Percentiles rank a stretch among this genome's conserved stretches.
These are phyloP conservation scores for Scortum barcoo DNA, from an alignment of 2,113 vertebrate genomes.

Conservation along the genomic window DNA sequence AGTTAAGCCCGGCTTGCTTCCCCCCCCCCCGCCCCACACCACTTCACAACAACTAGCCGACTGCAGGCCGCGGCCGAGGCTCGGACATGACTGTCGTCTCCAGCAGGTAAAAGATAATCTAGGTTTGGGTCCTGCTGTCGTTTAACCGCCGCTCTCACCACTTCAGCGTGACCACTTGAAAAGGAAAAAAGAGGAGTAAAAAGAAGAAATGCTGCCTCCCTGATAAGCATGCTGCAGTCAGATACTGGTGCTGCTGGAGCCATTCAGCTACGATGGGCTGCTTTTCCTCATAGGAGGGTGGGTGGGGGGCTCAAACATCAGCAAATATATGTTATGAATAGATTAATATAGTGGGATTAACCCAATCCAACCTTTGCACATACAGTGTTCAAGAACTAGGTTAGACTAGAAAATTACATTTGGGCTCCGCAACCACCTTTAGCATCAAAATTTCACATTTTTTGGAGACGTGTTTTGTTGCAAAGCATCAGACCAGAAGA, in stretches of 20 bases:
- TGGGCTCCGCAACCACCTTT: background rate
- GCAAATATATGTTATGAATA: background rate
- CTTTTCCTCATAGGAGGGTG: too few species aligned
- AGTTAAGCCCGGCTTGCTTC: background rate
- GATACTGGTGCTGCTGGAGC: conserved; percentile 10
- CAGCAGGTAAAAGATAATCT: conserved; percentile 8
- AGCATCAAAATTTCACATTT: background rate
- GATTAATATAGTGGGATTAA: background rate
- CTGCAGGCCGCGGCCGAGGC: background rate
- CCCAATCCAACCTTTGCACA: background rate
- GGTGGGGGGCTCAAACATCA: too few species aligned
- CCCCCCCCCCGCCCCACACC: too few species aligned
- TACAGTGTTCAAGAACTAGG: background rate
- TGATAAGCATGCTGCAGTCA: conserved; percentile 30
- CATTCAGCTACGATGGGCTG: background rate
- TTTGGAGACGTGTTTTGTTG: background rate
- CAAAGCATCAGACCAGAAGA: background rate
- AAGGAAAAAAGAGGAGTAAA: background rate
- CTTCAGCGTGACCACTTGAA: background rate
- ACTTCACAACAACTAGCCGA: conserved; percentile 33
- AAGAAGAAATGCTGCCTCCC: background rate
- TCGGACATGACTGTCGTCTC: background rate
- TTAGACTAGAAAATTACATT: background rate
- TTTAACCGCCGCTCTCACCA: conserved; percentile 21
- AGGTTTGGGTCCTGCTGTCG: conserved; percentile 14